These are phyloP conservation scores for Rafetus swinhoei DNA, from an alignment of 2,113 vertebrate species.

Conservation along the genomic window DNA sequence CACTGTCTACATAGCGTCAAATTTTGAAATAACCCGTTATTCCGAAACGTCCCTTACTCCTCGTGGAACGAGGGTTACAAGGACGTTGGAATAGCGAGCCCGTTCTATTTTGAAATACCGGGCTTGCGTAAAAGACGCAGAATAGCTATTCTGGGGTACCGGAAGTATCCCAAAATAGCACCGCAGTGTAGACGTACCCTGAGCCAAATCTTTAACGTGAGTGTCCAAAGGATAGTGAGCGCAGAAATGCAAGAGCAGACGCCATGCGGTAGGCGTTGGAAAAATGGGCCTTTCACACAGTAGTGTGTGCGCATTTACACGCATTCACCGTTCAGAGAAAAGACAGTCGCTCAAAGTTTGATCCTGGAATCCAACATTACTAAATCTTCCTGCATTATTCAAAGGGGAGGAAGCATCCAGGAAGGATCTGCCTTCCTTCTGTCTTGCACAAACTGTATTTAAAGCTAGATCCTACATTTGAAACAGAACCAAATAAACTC, in stretches of 20 bases:
- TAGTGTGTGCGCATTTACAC: background rate
- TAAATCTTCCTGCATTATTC: background rate
- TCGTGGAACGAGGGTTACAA: too few relatives aligned
- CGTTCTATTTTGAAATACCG: too few relatives aligned
- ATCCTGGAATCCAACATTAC: background rate
- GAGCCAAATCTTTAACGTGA: background rate
- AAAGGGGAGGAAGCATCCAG: constrained; percentile 33
- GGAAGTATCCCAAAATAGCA: too few relatives aligned
- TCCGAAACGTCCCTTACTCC: too few relatives aligned
- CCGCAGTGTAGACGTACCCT: too few relatives aligned
- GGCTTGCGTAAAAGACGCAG: too few relatives aligned
- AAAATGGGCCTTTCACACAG: background rate
- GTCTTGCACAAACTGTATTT: constrained; percentile 64
- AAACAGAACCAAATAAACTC: constrained; percentile 63
- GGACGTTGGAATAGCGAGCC: too few relatives aligned
- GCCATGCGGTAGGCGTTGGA: background rate
- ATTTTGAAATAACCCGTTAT: too few relatives aligned
- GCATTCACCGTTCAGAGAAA: background rate
- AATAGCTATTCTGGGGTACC: too few relatives aligned
- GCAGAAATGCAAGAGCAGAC: constrained; percentile 11
- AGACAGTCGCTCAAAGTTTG: background rate
- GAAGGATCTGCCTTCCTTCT: background rate
- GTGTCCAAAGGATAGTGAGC: rapidly evolving
- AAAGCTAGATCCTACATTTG: constrained; percentile 58
- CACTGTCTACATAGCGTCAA: too few relatives aligned